A percentile compares a stretch with the other conserved stretches of the same genome.
These are phyloP conservation scores for Kryptolebias marmoratus DNA, from an alignment of 2,113 vertebrate genomes.

Conservation along the genomic window DNA sequence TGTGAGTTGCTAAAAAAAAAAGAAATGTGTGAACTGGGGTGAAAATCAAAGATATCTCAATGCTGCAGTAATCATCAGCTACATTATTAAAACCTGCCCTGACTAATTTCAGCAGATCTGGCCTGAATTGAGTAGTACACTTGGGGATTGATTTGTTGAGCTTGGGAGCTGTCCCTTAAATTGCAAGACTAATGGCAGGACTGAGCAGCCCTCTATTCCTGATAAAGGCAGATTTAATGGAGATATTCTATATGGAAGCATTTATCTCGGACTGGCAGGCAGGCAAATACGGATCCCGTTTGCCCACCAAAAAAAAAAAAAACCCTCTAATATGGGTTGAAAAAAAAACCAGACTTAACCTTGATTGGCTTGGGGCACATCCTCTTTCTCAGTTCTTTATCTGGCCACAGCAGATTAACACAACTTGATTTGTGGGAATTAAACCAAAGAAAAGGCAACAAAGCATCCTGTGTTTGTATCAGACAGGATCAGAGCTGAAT, in stretches of 20 bases:
- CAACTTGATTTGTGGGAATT: conserved; percentile 42
- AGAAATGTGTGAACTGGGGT: conserved; percentile 37
- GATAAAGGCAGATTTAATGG: conserved; percentile 83
- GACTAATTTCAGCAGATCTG: conserved; percentile 78
- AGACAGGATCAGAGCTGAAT: conserved; percentile 28
- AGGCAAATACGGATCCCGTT: conserved; percentile 11
- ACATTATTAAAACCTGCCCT: conserved; percentile 70
- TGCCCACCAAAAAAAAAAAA: not conserved
- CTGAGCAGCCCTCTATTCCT: conserved; percentile 54
- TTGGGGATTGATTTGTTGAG: conserved; percentile 70
- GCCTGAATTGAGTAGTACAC: conserved; percentile 71
- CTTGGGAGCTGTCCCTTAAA: conserved; percentile 72
- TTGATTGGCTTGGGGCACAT: conserved; percentile 30
- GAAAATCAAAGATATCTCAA: conserved; percentile 64
- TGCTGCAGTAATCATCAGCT: conserved; percentile 66
- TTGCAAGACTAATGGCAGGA: conserved; percentile 77
- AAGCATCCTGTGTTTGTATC: conserved; percentile 7
- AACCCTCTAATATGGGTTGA: no score
- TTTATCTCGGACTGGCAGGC: conserved; percentile 85
- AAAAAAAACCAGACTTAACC: conserved; percentile 14
- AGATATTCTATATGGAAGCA: conserved; percentile 80
- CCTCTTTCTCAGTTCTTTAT: conserved; percentile 44
- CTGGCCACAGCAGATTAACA: conserved; percentile 48
- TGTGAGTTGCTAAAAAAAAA: conserved; percentile 33
- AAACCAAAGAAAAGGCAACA: not conserved